Percentiles rank a stretch among this genome's conserved stretches.
These are phyloP conservation scores for Hippasteria phrygiana DNA, from an alignment of 53 echinoderm and acorn worm species.

Conservation along the genomic window DNA sequence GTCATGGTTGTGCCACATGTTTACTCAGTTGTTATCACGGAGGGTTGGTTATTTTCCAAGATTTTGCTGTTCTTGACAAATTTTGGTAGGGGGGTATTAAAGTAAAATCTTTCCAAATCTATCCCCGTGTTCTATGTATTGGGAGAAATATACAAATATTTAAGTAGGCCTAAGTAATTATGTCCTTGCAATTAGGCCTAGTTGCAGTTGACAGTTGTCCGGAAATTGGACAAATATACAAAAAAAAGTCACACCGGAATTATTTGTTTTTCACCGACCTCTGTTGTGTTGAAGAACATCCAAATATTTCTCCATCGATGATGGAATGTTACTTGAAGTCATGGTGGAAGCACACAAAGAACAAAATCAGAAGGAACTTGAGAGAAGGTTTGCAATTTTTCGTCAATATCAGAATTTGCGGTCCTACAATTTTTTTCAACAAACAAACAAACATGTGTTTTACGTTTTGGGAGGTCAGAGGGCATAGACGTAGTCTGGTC, in stretches of 20 bases:
- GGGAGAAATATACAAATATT: neutral
- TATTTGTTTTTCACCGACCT: slow-evolving; percentile 50
- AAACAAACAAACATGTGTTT: slow-evolving; percentile 13
- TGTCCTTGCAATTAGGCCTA: no score
- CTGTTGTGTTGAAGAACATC: slow-evolving; percentile 84
- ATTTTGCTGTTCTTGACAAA: no score
- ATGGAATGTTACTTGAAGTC: slow-evolving; percentile 62
- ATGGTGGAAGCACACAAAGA: neutral
- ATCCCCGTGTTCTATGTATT: no score
- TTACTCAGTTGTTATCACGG: no score
- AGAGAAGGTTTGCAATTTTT: neutral
- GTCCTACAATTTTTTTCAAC: neutral
- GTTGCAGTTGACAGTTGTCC: neutral
- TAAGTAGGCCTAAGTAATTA: no score
- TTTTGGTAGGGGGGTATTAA: no score
- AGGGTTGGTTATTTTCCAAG: no score
- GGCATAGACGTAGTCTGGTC: slow-evolving; percentile 2
- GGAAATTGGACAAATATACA: slow-evolving; percentile 1
- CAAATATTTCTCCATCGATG: slow-evolving; percentile 82
- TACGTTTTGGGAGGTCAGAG: slow-evolving; percentile 21
- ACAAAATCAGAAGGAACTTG: neutral
- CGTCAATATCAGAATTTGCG: neutral
- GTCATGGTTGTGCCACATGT: no score
- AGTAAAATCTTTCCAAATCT: no score
- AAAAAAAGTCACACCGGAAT: neutral